Evolutionary conservation across 2,113 vertebrate species (phyloP).

Genomic region (Nanger granti): DNA sequence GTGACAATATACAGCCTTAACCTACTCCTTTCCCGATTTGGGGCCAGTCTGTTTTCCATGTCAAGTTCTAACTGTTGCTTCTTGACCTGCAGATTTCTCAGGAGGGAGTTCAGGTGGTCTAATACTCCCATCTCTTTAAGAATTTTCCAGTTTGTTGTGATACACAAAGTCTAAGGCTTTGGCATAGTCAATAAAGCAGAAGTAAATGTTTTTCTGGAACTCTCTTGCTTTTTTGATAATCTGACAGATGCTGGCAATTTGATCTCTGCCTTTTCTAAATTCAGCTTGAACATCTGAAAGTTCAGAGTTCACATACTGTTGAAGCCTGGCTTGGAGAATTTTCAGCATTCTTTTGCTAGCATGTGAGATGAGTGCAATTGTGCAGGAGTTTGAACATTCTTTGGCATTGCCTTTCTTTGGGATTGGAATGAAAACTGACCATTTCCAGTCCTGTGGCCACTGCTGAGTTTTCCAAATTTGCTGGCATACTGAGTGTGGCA

Average conservation of each 20-base stretch:
- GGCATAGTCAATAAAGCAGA: neutral
- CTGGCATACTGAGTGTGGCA: neutral
- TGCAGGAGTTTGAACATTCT: neutral
- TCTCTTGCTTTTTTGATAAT: neutral
- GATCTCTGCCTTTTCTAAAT: neutral
- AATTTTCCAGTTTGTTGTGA: neutral
- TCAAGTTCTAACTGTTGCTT: neutral
- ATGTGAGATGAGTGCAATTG: neutral
- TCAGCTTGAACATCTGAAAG: neutral
- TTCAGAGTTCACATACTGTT: neutral
- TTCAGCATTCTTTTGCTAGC: neutral
- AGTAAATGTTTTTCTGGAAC: neutral
- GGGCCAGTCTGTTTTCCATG: neutral
- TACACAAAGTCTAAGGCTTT: neutral
- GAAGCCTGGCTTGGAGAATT: neutral
- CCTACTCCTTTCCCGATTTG: rapidly evolving
- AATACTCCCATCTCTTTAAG: neutral
- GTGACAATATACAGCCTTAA: neutral
- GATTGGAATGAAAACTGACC: neutral
- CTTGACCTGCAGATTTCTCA: neutral
- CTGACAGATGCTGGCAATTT: neutral
- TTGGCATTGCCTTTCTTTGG: neutral
- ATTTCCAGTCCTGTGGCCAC: neutral
- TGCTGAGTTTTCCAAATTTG: neutral
- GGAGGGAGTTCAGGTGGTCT: neutral